Evolutionary conservation across 2,113 vertebrate genomes (phyloP).

Genomic region (Sebastes fasciatus): DNA sequence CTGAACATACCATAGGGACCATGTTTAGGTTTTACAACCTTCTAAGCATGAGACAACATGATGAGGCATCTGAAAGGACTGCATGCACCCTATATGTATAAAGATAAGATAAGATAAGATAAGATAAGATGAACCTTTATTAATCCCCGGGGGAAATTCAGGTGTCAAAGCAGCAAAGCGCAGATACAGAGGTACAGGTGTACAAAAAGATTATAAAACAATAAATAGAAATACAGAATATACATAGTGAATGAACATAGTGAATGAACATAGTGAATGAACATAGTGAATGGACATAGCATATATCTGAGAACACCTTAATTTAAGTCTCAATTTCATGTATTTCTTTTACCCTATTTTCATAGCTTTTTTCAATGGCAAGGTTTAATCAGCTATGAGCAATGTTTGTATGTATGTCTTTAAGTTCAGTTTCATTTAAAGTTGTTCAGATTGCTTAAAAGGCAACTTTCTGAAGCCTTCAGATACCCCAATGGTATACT

Average conservation of each 20-base stretch:
- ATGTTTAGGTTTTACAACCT: neutral
- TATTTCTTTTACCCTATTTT: neutral
- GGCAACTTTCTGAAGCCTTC: neutral
- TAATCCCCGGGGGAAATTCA: too few relatives aligned
- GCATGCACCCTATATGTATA: neutral
- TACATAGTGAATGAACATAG: too few relatives aligned
- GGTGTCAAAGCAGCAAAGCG: too few relatives aligned
- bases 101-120: neutral
- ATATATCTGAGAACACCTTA: neutral
- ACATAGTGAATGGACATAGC: too few relatives aligned
- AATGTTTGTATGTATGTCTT: neutral
- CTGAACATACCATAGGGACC: constrained; percentile 5
- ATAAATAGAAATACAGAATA: too few relatives aligned
- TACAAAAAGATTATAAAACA: too few relatives aligned
- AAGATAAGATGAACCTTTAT: too few relatives aligned
- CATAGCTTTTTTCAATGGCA: neutral
- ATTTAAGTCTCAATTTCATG: neutral
- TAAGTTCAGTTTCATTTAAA: neutral
- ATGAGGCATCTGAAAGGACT: neutral
- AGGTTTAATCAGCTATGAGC: neutral
- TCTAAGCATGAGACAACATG: constrained; percentile 7
- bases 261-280: too few relatives aligned
- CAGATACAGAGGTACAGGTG: too few relatives aligned
- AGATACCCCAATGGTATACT: neutral
- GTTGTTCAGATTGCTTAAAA: neutral